Conservation (phyloP, 2,113 vertebrate species). For the Erinaceus europaeus region DNA sequence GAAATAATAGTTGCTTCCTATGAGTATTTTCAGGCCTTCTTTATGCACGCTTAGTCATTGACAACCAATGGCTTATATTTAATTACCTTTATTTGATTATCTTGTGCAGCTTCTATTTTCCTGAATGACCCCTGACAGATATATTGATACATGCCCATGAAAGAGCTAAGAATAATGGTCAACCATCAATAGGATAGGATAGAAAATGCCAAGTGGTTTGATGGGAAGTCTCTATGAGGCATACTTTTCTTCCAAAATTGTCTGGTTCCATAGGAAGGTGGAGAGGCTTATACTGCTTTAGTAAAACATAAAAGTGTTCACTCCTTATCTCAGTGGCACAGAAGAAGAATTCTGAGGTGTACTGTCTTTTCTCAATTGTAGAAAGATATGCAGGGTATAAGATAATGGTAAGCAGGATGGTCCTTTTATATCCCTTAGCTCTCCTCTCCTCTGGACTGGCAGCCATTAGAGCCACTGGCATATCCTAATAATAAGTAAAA, state of each 20-base stretch:
- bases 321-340: background rate
- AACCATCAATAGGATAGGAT: background rate
- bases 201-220: background rate
- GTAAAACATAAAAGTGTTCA: background rate
- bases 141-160: background rate
- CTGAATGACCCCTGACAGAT: background rate
- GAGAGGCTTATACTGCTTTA: background rate
- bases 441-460: background rate
- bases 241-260: background rate
- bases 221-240: background rate
- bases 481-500: background rate
- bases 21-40: background rate
- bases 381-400: background rate
- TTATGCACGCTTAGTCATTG: background rate
- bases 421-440: background rate
- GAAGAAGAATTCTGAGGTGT: background rate
- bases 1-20: background rate
- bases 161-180: background rate
- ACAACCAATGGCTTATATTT: background rate
- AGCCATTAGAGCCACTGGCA: background rate
- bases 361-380: background rate
- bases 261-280: background rate
- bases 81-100: background rate
- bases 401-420: background rate
- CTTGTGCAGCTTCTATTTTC: background rate